Conservation (phyloP, 2,797 vertebrate genomes). For the Eremophila alpestris region DNA sequence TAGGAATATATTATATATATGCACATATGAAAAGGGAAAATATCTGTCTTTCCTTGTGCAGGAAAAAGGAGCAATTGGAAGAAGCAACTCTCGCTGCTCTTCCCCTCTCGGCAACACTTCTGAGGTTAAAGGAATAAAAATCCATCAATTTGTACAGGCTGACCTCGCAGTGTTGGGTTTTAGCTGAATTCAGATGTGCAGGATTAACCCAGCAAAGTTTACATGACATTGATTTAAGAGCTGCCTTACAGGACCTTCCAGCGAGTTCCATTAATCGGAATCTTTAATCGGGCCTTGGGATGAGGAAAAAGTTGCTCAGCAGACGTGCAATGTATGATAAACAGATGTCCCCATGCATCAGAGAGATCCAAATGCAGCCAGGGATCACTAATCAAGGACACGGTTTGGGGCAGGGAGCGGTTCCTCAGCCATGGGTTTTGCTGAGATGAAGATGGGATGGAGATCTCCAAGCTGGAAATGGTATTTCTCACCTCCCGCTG, state of each 20-base stretch:
- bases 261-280: slow-evolving; percentile 48
- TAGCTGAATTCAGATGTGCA: slow-evolving; percentile 56
- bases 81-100: slow-evolving; percentile 33
- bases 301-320: slow-evolving; percentile 38
- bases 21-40: not conserved
- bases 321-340: slow-evolving; percentile 38
- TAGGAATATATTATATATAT: not conserved
- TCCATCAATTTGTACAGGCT: slow-evolving; percentile 61
- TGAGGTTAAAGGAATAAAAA: slow-evolving; percentile 71
- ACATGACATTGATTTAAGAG: slow-evolving; percentile 56
- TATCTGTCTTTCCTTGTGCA: not conserved
- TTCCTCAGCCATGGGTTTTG: fast-evolving
- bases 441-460: not conserved
- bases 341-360: slow-evolving; percentile 60
- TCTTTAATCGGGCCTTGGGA: slow-evolving; percentile 53
- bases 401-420: not conserved
- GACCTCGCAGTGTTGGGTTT: slow-evolving; percentile 41
- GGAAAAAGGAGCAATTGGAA: slow-evolving; percentile 25
- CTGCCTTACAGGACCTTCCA: slow-evolving; percentile 44
- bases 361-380: not conserved
- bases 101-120: slow-evolving; percentile 65
- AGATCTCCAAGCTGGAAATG: not conserved
- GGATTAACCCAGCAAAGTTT: slow-evolving; percentile 56
- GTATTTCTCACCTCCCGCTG: not conserved
- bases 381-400: not conserved